Evolutionary conservation across 1,140 invertebrate genomes (phyloP).

Genomic region (Patella vulgata): DNA sequence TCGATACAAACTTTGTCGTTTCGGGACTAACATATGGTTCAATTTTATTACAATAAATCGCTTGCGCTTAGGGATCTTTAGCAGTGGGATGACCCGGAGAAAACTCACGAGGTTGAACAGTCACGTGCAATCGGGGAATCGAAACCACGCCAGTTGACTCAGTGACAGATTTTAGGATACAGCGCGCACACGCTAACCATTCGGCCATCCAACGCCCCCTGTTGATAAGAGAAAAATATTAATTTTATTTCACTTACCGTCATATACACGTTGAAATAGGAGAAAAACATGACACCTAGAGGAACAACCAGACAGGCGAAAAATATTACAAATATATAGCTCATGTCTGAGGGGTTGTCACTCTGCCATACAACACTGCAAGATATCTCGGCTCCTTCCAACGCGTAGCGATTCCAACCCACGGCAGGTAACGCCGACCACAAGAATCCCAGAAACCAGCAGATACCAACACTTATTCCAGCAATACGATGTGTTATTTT

Average conservation of each 20-base stretch:
- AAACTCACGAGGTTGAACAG: too few relatives aligned
- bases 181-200: too few relatives aligned
- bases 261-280: slow-evolving; percentile 38
- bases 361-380: slow-evolving; percentile 44
- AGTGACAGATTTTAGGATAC: too few relatives aligned
- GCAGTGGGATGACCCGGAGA: too few relatives aligned
- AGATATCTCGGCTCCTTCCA: slow-evolving; percentile 42
- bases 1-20: too few relatives aligned
- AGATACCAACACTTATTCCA: background rate
- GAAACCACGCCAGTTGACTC: too few relatives aligned
- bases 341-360: slow-evolving; percentile 17
- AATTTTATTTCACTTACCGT: slow-evolving; percentile 52
- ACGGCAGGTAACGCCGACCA: slow-evolving; percentile 38
- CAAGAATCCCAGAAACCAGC: slow-evolving; percentile 35
- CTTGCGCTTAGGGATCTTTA: too few relatives aligned
- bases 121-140: too few relatives aligned
- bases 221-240: too few relatives aligned
- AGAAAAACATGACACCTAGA: slow-evolving; percentile 34
- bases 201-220: too few relatives aligned
- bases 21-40: too few relatives aligned
- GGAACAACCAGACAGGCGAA: slow-evolving; percentile 41
- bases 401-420: slow-evolving; percentile 46
- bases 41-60: too few relatives aligned
- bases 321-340: slow-evolving; percentile 46
- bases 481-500: slow-evolving; percentile 37